Evolutionary conservation across 2,113 vertebrate genomes (phyloP).

Genomic region (Phasianus colchicus): DNA sequence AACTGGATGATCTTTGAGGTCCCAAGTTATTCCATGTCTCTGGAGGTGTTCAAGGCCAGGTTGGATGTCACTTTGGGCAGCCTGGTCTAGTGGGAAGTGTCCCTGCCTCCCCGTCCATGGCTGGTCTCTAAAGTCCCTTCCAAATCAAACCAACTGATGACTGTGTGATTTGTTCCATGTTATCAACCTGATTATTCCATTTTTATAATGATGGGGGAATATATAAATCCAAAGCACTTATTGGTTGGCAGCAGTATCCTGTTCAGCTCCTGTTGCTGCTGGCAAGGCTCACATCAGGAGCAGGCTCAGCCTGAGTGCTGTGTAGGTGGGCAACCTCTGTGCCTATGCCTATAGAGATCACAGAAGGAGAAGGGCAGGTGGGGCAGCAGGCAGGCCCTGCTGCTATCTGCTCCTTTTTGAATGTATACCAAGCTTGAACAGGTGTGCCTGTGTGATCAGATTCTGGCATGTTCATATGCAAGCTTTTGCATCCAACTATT

Average conservation of each 20-base stretch:
- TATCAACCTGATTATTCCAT: not conserved
- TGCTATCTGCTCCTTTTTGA: not conserved
- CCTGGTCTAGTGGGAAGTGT: no score
- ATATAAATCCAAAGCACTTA: not conserved
- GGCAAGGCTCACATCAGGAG: not conserved
- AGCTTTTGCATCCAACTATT: not conserved
- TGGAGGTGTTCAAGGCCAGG: no score
- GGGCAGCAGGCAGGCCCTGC: not conserved
- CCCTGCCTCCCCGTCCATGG: no score
- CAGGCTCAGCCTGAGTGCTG: not conserved
- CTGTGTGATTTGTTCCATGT: not conserved
- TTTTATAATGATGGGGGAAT: not conserved
- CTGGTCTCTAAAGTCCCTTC: no score
- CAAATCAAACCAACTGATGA: no score
- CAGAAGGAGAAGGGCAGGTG: not conserved
- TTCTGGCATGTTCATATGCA: not conserved
- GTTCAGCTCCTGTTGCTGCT: not conserved
- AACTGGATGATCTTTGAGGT: not conserved
- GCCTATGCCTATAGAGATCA: fast-evolving
- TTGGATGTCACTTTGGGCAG: no score
- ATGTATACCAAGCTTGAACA: not conserved
- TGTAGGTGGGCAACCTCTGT: not conserved
- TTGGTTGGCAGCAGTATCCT: not conserved
- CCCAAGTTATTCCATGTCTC: not conserved
- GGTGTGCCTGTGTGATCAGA: not conserved